Evolutionary conservation across 2,797 vertebrate genomes (phyloP).

Genomic region (Myotis vivesi): DNA sequence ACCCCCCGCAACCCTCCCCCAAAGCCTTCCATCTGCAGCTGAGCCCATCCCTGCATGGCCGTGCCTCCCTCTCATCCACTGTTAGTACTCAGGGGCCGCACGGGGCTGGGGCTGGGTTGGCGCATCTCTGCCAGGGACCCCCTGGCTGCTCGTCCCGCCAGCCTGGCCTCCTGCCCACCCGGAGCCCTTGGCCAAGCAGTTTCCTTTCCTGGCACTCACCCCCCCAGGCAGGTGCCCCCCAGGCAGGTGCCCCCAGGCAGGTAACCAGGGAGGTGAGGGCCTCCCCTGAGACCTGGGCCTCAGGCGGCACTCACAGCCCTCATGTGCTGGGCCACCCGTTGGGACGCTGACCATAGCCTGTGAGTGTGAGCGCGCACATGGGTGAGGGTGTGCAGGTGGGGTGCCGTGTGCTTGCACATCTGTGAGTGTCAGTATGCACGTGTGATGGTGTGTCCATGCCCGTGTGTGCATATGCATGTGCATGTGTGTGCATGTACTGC

Average conservation of each 20-base stretch:
- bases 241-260: no score
- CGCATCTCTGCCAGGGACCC: no score
- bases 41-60: not conserved
- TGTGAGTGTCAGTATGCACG: not conserved
- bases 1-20: not conserved
- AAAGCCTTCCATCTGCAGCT: not conserved
- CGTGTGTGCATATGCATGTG: not conserved
- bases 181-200: accelerated
- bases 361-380: accelerated
- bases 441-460: not conserved
- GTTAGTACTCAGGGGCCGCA: not conserved
- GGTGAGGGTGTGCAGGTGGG: not conserved
- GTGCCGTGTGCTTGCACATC: not conserved
- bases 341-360: accelerated
- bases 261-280: not conserved
- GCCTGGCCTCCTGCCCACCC: not conserved
- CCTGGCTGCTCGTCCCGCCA: not conserved
- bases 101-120: not conserved
- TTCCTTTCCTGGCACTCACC: not conserved
- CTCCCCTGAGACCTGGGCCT: not conserved
- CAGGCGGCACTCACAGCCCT: accelerated
- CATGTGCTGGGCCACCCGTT: accelerated
- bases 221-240: no score
- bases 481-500: no score
- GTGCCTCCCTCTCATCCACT: not conserved